Conservation (phyloP, 1,140 invertebrate species). For the Dermatophagoides farinae region DNA sequence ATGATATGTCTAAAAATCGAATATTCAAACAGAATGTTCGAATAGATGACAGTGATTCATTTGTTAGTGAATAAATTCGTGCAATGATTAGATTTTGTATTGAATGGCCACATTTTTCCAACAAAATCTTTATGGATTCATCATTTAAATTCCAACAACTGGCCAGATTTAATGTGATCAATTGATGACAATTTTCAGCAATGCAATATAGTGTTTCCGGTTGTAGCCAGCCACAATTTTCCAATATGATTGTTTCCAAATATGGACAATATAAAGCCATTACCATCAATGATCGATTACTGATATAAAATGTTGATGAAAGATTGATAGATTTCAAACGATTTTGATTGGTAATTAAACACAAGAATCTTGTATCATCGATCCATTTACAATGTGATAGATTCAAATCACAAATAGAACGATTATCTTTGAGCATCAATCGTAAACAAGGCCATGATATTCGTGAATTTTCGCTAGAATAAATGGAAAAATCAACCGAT, state of each 20-base stretch:
- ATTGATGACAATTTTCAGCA: background rate
- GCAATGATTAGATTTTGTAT: background rate
- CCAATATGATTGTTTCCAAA: background rate
- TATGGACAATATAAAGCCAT: background rate
- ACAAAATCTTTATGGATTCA: background rate
- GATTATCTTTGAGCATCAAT: background rate
- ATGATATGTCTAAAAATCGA: background rate
- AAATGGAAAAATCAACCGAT: background rate
- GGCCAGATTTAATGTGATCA: background rate
- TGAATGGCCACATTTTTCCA: background rate
- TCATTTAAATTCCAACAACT: slow-evolving; percentile 4
- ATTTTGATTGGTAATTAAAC: background rate
- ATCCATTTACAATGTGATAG: background rate
- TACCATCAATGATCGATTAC: background rate
- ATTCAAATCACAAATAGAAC: background rate
- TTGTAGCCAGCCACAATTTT: background rate
- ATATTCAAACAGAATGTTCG: background rate
- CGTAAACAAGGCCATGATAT: background rate
- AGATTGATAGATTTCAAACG: background rate
- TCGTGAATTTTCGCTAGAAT: background rate
- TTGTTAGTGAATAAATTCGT: background rate
- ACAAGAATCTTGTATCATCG: background rate
- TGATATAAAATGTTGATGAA: background rate
- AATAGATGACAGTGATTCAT: background rate
- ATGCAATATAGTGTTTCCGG: background rate